These are phyloP conservation scores for Ericerus pela DNA, from an alignment of 1,140 invertebrate species.

Conservation along the genomic window DNA sequence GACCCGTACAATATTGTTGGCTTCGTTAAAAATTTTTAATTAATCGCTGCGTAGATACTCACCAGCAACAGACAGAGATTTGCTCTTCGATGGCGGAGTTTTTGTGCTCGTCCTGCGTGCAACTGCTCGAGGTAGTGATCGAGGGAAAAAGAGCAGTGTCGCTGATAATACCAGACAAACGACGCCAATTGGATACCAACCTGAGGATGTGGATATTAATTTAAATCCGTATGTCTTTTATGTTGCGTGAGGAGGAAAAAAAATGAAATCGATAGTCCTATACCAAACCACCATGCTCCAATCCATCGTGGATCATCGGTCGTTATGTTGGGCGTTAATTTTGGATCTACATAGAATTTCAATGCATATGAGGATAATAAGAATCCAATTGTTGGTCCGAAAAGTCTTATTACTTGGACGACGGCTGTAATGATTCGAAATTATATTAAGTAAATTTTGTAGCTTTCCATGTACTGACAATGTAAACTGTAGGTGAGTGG, in stretches of 20 bases:
- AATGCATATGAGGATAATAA: constrained; percentile 46
- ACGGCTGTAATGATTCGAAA: constrained; percentile 35
- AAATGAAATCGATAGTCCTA: not conserved
- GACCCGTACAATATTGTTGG: not conserved
- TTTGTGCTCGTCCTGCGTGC: too few relatives aligned
- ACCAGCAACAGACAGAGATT: constrained; percentile 5
- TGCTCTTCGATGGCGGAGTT: not conserved
- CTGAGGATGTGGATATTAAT: constrained; percentile 13
- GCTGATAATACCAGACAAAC: constrained; percentile 5
- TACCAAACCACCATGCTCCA: constrained; percentile 63
- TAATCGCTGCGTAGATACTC: not conserved
- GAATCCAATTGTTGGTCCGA: constrained; percentile 56
- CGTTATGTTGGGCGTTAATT: constrained; percentile 47
- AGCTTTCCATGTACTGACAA: too few relatives aligned
- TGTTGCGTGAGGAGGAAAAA: not conserved
- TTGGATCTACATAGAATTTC: constrained; percentile 51
- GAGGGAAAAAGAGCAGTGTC: constrained; percentile 14
- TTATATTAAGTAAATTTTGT: not conserved
- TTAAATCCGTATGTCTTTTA: not conserved
- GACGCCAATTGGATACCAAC: constrained; percentile 21
- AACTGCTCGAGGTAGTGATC: constrained; percentile 20
- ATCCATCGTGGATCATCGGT: constrained; percentile 56
- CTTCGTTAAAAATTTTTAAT: not conserved
- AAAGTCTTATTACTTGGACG: constrained; percentile 50
- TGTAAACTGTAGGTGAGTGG: too few relatives aligned